Conservation (phyloP, 2,888 invertebrate species). For the Pseudanteris insignis region DNA sequence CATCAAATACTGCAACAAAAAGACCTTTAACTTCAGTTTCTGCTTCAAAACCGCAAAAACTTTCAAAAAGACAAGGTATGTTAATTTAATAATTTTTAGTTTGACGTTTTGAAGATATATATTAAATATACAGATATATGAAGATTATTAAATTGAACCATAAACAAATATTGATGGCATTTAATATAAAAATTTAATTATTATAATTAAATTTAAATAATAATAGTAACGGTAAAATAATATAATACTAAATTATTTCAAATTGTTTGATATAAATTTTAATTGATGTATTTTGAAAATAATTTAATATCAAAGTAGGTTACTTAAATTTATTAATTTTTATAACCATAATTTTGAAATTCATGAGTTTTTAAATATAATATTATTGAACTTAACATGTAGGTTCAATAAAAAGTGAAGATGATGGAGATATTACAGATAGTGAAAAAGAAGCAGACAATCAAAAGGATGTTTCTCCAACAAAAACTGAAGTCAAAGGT, state of each 20-base stretch:
- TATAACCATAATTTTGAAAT: too few relatives aligned
- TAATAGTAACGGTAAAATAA: too few relatives aligned
- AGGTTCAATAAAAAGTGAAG: slow-evolving; percentile 57
- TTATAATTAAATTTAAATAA: too few relatives aligned
- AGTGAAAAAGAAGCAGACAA: slow-evolving; percentile 63
- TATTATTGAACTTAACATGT: slow-evolving; percentile 12
- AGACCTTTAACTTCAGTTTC: slow-evolving; percentile 58
- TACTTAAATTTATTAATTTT: too few relatives aligned
- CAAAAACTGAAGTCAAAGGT: slow-evolving; percentile 55
- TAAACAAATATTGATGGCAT: too few relatives aligned
- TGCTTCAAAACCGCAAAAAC: slow-evolving; percentile 61
- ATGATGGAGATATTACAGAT: slow-evolving; percentile 61
- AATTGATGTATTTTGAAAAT: not conserved
- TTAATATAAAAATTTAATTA: too few relatives aligned
- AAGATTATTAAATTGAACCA: too few relatives aligned
- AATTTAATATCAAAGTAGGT: not conserved
- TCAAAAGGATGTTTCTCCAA: slow-evolving; percentile 48
- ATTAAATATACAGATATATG: too few relatives aligned
- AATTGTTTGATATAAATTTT: not conserved
- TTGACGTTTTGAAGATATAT: too few relatives aligned
- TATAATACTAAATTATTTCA: too few relatives aligned
- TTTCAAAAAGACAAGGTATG: slow-evolving; percentile 59
- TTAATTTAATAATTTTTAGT: too few relatives aligned
- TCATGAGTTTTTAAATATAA: too few relatives aligned
- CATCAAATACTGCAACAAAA: slow-evolving; percentile 51